These are phyloP conservation scores for Balearica regulorum DNA, from an alignment of 2,797 vertebrate genomes.

Conservation along the genomic window DNA sequence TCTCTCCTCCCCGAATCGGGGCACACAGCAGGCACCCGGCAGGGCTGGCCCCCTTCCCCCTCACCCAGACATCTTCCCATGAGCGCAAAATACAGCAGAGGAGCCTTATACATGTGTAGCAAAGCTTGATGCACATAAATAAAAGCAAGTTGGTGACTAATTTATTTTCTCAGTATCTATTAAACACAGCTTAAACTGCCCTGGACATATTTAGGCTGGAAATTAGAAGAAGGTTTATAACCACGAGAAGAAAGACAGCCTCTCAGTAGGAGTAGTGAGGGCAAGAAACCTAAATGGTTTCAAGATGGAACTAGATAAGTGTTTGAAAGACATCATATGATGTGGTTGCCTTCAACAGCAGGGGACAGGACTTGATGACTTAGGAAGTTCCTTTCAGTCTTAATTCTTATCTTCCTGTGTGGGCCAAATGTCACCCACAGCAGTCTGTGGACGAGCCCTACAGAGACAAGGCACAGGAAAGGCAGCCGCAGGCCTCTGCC, in stretches of 20 bases:
- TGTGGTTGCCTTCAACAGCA: conserved; percentile 60
- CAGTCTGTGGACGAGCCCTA: background rate
- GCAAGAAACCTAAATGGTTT: conserved; percentile 57
- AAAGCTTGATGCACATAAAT: conserved; percentile 30
- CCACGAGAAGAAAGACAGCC: conserved; percentile 54
- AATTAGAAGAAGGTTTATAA: conserved; percentile 57
- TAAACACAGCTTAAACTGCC: conserved; percentile 27
- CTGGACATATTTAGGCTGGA: conserved; percentile 40
- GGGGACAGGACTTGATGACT: conserved; percentile 62
- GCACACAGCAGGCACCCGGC: background rate
- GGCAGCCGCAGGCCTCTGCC: background rate
- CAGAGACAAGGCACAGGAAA: background rate
- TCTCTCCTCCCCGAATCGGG: accelerated
- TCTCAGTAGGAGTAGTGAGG: conserved; percentile 59
- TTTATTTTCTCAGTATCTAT: conserved; percentile 49
- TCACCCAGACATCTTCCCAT: background rate
- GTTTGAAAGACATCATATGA: conserved; percentile 46
- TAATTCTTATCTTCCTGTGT: conserved; percentile 63
- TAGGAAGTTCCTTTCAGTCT: conserved; percentile 53
- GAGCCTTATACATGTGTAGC: background rate
- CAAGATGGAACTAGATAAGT: conserved; percentile 59
- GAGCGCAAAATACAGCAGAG: background rate
- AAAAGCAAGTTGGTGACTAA: conserved; percentile 39
- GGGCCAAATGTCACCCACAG: conserved; percentile 20
- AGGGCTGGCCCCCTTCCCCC: background rate